Evolutionary conservation across 2,888 invertebrate species (phyloP).

Genomic region (Pyralis farinalis): DNA sequence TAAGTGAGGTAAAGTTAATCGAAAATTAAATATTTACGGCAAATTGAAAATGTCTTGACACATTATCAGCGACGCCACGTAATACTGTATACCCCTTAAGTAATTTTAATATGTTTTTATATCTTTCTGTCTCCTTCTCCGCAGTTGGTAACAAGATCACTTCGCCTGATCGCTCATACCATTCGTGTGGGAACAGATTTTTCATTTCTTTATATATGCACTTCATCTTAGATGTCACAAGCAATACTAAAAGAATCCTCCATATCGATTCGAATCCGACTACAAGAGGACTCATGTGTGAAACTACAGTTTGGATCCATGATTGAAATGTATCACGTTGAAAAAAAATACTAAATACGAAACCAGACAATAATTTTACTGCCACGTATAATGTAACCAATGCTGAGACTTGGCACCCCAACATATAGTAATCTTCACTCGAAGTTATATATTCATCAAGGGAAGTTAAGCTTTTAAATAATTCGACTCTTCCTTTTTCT

Average conservation of each 20-base stretch:
- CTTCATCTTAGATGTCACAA: background rate
- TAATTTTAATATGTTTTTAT: background rate
- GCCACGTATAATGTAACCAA: background rate
- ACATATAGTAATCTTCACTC: background rate
- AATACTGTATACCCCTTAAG: background rate
- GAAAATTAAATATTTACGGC: background rate
- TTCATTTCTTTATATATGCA: background rate
- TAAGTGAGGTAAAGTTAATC: too few species aligned
- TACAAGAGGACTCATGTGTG: background rate
- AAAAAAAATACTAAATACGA: background rate
- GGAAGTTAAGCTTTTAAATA: background rate
- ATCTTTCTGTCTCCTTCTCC: background rate
- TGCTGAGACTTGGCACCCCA: slow-evolving; percentile 1
- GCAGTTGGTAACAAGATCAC: background rate
- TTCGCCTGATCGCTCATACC: background rate
- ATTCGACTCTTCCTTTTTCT: background rate
- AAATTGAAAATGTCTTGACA: background rate
- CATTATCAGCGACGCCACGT: background rate
- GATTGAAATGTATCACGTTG: background rate
- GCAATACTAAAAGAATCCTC: background rate
- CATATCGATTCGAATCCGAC: background rate
- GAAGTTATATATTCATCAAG: background rate
- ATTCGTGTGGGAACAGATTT: background rate
- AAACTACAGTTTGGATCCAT: background rate
- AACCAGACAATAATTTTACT: background rate